Evolutionary conservation across 1,140 invertebrate species (phyloP).

Genomic region (Spodoptera frugiperda): DNA sequence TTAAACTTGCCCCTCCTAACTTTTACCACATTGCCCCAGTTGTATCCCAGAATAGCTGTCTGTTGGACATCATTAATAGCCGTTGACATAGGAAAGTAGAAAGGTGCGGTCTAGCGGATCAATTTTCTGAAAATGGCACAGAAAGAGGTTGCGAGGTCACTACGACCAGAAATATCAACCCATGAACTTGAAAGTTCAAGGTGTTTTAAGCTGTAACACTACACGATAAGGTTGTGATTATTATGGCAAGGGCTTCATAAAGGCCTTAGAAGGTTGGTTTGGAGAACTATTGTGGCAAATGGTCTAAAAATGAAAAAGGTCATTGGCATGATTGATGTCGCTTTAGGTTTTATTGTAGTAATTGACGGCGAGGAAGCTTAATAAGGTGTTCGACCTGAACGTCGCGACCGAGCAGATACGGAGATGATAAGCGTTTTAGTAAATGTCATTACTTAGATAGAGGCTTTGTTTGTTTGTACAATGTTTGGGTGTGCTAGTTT

Average conservation of each 20-base stretch:
- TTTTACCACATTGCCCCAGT: constrained; percentile 16
- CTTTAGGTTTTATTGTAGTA: constrained; percentile 43
- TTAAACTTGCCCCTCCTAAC: constrained; percentile 16
- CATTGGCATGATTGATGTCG: constrained; percentile 56
- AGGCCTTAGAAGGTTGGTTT: constrained; percentile 49
- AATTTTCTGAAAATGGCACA: constrained; percentile 64
- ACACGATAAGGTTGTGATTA: constrained; percentile 24
- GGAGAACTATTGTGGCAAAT: constrained; percentile 57
- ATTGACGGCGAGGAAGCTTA: constrained; percentile 23
- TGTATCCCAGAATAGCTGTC: constrained; percentile 35
- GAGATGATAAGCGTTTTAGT: constrained; percentile 31
- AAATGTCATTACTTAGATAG: constrained; percentile 15
- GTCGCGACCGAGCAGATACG: constrained; percentile 21
- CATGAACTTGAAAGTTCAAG: constrained; percentile 28
- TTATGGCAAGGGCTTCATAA: constrained; percentile 7
- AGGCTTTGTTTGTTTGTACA: constrained; percentile 1
- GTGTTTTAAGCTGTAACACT: constrained; percentile 23
- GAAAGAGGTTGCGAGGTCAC: constrained; percentile 41
- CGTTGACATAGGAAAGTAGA: constrained; percentile 55
- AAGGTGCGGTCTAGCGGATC: constrained; percentile 52
- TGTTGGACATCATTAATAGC: constrained; percentile 43
- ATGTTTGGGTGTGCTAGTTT: not conserved
- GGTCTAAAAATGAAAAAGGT: constrained; percentile 62
- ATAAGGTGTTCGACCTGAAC: constrained; percentile 35
- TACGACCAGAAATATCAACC: constrained; percentile 25